Evolutionary conservation across 2,113 vertebrate species (phyloP).

Genomic region (Leucoraja erinaceus): DNA sequence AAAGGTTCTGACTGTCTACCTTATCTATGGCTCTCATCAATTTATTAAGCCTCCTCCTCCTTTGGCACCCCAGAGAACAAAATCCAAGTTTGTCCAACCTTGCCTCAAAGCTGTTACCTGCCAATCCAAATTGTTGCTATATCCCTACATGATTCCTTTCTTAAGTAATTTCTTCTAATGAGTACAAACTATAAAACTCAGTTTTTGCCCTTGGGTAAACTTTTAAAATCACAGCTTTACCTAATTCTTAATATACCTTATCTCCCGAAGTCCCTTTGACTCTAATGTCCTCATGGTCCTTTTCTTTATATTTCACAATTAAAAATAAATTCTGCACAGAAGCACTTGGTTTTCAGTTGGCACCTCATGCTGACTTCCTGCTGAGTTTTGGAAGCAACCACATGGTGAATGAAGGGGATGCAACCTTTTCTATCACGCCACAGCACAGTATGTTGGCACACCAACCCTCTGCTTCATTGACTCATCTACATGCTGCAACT

Average conservation of each 20-base stretch:
- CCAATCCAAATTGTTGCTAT: not conserved
- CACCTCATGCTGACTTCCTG: constrained; percentile 7
- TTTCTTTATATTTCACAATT: not conserved
- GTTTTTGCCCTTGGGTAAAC: not conserved
- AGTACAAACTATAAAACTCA: not conserved
- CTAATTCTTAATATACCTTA: not conserved
- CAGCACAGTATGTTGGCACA: not conserved
- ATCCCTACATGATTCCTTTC: not conserved
- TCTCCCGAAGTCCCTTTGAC: not conserved
- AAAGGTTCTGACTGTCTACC: too few species aligned
- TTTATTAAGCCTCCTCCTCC: too few species aligned
- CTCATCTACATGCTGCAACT: not conserved
- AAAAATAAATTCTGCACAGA: constrained; percentile 1
- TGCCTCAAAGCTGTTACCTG: too few species aligned
- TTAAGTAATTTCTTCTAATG: not conserved
- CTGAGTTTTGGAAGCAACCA: not conserved
- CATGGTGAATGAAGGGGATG: not conserved
- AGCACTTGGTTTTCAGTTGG: not conserved
- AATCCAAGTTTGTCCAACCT: too few species aligned
- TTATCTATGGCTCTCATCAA: too few species aligned
- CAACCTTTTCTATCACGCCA: not conserved
- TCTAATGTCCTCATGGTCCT: not conserved
- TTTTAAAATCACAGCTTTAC: not conserved
- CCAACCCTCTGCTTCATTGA: not conserved
- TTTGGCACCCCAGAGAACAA: too few species aligned